These are phyloP conservation scores for Petrolisthes cinctipes DNA, from an alignment of 2,888 invertebrate genomes.

Conservation along the genomic window DNA sequence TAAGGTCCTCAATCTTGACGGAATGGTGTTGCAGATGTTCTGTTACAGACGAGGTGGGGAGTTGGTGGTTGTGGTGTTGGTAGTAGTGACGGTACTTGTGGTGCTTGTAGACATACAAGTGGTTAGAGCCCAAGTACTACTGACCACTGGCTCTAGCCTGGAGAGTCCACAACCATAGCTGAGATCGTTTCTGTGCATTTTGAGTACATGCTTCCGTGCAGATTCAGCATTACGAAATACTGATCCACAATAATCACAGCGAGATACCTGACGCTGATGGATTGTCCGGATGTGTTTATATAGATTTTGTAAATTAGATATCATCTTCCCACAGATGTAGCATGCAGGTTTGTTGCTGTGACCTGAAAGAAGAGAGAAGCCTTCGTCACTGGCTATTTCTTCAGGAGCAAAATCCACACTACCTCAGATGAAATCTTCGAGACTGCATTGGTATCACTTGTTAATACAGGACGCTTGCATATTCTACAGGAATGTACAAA, in stretches of 20 bases:
- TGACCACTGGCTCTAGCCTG: constrained; percentile 50
- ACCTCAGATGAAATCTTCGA: constrained; percentile 34
- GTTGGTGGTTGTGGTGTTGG: constrained; percentile 12
- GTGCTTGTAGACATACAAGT: constrained; percentile 20
- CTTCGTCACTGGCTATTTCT: constrained; percentile 55
- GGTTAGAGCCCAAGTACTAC: constrained; percentile 38
- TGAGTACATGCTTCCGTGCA: constrained; percentile 58
- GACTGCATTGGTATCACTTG: constrained; percentile 46
- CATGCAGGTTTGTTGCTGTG: constrained; percentile 62
- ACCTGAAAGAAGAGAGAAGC: constrained; percentile 62
- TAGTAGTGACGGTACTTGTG: constrained; percentile 23
- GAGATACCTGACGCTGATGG: constrained; percentile 60
- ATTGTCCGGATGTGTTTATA: constrained; percentile 63
- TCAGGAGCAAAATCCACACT: constrained; percentile 51
- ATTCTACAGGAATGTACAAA: constrained; percentile 55
- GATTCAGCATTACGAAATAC: constrained; percentile 61
- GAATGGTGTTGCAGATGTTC: constrained; percentile 51
- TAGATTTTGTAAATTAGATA: constrained; percentile 61
- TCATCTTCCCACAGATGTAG: constrained; percentile 62
- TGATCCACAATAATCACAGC: constrained; percentile 61
- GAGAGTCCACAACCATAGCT: constrained; percentile 46
- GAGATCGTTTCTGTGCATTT: constrained; percentile 57
- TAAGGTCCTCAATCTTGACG: constrained; percentile 57
- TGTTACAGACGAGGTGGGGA: constrained; percentile 15
- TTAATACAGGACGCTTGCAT: constrained; percentile 43